Conservation (phyloP, 2,888 invertebrate genomes). For the Eulithis prunata region DNA sequence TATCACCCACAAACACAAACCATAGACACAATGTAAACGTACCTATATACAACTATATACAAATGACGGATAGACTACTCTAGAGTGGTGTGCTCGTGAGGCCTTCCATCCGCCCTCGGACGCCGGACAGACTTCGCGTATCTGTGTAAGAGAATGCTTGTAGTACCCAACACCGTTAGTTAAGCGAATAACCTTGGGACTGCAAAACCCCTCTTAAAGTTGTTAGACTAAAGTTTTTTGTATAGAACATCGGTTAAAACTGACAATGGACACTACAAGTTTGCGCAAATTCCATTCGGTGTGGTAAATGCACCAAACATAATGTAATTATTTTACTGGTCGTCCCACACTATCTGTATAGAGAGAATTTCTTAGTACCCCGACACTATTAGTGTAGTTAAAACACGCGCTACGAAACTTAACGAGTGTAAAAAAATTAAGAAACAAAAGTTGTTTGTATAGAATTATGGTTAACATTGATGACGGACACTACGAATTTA, state of each 20-base stretch:
- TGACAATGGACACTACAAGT: too few relatives aligned
- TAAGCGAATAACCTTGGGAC: conserved; percentile 3
- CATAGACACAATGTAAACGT: conserved; percentile 73
- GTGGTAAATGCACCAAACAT: too few relatives aligned
- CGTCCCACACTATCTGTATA: too few relatives aligned
- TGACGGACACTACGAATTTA: background rate
- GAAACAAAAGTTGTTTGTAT: too few relatives aligned
- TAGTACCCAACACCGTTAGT: conserved; percentile 54
- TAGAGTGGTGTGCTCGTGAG: conserved; percentile 61
- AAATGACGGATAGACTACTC: conserved; percentile 64
- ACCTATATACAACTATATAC: conserved; percentile 81
- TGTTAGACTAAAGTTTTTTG: background rate
- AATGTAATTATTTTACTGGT: too few relatives aligned
- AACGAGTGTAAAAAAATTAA: too few relatives aligned
- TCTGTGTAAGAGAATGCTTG: conserved; percentile 60
- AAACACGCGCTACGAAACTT: too few relatives aligned
- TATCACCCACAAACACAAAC: conserved; percentile 29
- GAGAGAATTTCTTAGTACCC: too few relatives aligned
- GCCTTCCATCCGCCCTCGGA: conserved; percentile 71
- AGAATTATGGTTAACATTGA: too few relatives aligned
- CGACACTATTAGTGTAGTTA: too few relatives aligned
- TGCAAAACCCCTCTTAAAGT: background rate
- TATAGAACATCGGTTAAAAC: background rate
- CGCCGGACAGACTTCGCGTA: conserved; percentile 68
- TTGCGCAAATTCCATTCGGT: too few relatives aligned